phyloP scores from a whole-genome alignment of 2,113 vertebrate genomes.

The Oryzias celebensis region DNA sequence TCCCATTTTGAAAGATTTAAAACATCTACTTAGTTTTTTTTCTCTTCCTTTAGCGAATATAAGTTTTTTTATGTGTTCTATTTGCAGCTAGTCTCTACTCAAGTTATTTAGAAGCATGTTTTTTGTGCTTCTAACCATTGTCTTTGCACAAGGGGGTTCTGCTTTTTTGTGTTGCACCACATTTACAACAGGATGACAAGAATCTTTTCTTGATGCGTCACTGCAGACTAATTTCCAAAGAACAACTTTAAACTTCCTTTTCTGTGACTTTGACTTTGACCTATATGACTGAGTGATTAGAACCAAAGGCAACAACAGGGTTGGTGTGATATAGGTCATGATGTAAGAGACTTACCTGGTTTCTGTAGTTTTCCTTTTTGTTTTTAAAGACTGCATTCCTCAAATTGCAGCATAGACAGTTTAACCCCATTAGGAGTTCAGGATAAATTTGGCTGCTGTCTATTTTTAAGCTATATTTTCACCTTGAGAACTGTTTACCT shows the following conservation, averaged over 20 bases:
- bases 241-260: background rate
- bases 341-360: background rate
- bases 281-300: background rate
- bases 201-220: constrained; percentile 14
- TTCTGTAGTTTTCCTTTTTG: background rate
- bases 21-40: background rate
- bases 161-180: constrained; percentile 38
- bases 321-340: background rate
- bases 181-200: constrained; percentile 8
- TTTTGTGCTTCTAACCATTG: constrained; percentile 22
- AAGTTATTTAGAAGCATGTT: constrained; percentile 3
- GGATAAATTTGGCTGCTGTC: no score
- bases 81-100: constrained; percentile 11
- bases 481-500: no score
- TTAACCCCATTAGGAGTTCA: no score
- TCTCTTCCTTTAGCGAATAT: background rate
- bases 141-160: constrained; percentile 25
- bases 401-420: no score
- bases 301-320: background rate
- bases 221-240: constrained; percentile 6
- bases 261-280: constrained; percentile 3
- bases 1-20: background rate
- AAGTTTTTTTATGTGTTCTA: background rate
- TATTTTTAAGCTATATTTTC: no score
- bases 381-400: no score